These are phyloP conservation scores for Bembecia ichneumoniformis DNA, from an alignment of 2,888 invertebrate species.

Conservation along the genomic window DNA sequence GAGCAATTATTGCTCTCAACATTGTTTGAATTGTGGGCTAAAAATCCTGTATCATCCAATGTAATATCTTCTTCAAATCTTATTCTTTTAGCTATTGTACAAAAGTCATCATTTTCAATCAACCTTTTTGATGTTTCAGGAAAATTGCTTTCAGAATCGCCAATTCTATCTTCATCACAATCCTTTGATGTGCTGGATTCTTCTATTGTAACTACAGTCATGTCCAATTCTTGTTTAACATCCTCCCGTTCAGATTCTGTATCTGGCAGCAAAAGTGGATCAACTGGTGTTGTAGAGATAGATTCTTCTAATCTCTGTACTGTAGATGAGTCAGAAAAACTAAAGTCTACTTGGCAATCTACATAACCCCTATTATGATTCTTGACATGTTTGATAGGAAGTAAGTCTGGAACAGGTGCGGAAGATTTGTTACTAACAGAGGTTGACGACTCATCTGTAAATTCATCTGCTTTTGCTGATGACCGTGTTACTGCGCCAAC, in stretches of 20 bases:
- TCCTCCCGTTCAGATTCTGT: conserved; percentile 47
- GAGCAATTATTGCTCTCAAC: conserved; percentile 34
- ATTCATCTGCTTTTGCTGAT: conserved; percentile 65
- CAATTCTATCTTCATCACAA: conserved; percentile 41
- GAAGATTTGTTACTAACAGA: conserved; percentile 35
- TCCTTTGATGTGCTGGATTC: conserved; percentile 44
- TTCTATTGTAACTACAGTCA: conserved; percentile 55
- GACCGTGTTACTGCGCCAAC: conserved; percentile 79
- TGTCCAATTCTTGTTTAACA: conserved; percentile 47
- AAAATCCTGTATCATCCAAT: conserved; percentile 30
- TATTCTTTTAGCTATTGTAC: conserved; percentile 42
- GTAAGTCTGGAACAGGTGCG: conserved; percentile 57
- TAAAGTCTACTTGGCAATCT: conserved; percentile 56
- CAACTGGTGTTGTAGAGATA: conserved; percentile 54
- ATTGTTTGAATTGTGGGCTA: conserved; percentile 22
- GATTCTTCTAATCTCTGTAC: conserved; percentile 53
- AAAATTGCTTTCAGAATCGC: conserved; percentile 33
- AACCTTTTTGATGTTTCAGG: conserved; percentile 49
- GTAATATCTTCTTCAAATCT: conserved; percentile 49
- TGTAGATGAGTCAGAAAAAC: conserved; percentile 57
- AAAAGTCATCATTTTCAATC: conserved; percentile 43
- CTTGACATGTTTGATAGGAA: conserved; percentile 55
- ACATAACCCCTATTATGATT: conserved; percentile 49
- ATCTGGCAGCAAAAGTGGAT: conserved; percentile 59
- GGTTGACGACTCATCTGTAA: conserved; percentile 30